These are phyloP conservation scores for Poecilus cupreus DNA, from an alignment of 2,888 invertebrate genomes.

Conservation along the genomic window DNA sequence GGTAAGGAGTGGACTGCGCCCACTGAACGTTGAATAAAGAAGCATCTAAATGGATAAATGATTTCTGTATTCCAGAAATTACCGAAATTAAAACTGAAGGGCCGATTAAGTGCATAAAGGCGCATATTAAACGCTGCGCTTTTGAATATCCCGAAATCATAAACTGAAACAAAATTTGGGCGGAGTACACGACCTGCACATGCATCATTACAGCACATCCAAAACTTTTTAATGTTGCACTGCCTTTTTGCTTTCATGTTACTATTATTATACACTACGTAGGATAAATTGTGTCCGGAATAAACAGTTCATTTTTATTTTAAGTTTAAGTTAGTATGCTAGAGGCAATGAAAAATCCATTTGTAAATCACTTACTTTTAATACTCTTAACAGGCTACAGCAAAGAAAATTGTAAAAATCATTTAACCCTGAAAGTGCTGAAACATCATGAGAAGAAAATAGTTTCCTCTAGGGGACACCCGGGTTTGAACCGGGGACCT, in stretches of 20 bases:
- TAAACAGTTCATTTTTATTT: background rate
- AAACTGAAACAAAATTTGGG: constrained; percentile 38
- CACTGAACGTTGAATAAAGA: background rate
- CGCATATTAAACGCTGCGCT: constrained; percentile 34
- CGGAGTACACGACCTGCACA: constrained; percentile 9
- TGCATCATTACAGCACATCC: constrained; percentile 6
- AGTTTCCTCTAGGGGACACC: too few species aligned
- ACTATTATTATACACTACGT: background rate
- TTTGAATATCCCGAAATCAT: constrained; percentile 45
- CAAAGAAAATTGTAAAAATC: too few species aligned
- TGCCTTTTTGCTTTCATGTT: background rate
- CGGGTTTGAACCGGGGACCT: constrained; percentile 86
- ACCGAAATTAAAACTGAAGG: constrained; percentile 46
- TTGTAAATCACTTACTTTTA: too few species aligned
- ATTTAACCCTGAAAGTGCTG: too few species aligned
- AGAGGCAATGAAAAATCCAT: too few species aligned
- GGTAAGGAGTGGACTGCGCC: background rate
- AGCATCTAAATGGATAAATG: constrained; percentile 39
- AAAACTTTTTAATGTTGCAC: constrained; percentile 10
- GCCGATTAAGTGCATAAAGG: constrained; percentile 24
- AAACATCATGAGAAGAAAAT: too few species aligned
- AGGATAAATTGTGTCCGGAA: background rate
- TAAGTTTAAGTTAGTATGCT: too few species aligned
- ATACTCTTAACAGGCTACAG: too few species aligned
- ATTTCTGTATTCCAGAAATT: constrained; percentile 42